A percentile compares a stretch with the other conserved stretches of the same genome.
Evolutionary conservation across 1,140 invertebrate species (phyloP).

Genomic region (Dolichoris vasculosae): DNA sequence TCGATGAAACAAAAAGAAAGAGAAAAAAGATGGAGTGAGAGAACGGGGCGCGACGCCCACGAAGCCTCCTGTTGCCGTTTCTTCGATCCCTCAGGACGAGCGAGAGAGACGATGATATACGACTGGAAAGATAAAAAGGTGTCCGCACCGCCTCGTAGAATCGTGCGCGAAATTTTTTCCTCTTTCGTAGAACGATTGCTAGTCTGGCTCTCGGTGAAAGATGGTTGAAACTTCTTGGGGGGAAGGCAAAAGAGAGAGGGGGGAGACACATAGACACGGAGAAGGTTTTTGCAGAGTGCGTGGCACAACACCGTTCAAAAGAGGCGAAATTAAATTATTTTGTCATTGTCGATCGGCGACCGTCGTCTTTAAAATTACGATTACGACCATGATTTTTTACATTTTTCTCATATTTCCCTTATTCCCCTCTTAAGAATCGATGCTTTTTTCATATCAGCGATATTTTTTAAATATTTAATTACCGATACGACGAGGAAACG

Average conservation of each 20-base stretch:
- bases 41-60: slow-evolving; percentile 2
- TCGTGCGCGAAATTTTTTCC: slow-evolving; percentile 1
- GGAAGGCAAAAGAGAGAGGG: not conserved
- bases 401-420: not conserved
- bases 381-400: not conserved
- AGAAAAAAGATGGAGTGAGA: slow-evolving; percentile 2
- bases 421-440: not conserved
- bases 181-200: not conserved
- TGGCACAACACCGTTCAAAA: slow-evolving; percentile 5
- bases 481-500: not conserved
- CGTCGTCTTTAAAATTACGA: not conserved
- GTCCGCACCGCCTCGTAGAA: not conserved
- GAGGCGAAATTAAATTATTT: not conserved
- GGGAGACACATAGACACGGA: not conserved
- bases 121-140: slow-evolving; percentile 12
- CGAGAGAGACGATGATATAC: not conserved
- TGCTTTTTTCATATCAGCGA: not conserved
- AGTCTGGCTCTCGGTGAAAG: not conserved
- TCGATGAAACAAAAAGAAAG: not conserved
- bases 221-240: too few species aligned
- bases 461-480: not conserved
- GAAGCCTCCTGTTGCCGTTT: slow-evolving; percentile 3
- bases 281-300: slow-evolving; percentile 30
- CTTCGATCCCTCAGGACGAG: not conserved
- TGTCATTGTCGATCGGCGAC: not conserved